Conservation (phyloP, 2,888 invertebrate species). For the Seira sanloemensis region DNA sequence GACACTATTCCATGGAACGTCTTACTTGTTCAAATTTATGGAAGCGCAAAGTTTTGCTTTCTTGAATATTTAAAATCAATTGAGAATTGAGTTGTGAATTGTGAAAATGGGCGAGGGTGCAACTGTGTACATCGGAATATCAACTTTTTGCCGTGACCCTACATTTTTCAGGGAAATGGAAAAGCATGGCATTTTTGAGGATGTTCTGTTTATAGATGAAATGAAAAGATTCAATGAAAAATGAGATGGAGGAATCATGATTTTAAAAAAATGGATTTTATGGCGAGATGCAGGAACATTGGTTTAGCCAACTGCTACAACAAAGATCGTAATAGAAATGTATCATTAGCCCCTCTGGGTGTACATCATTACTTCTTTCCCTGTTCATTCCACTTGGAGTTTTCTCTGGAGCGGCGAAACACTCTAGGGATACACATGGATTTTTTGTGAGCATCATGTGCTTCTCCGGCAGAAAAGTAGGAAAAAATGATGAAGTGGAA, state of each 20-base stretch:
- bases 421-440: slow-evolving; percentile 8
- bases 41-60: too few species aligned
- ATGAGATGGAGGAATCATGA: too few species aligned
- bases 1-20: not conserved
- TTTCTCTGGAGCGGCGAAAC: not conserved
- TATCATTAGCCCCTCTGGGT: slow-evolving; percentile 34
- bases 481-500: slow-evolving; percentile 11
- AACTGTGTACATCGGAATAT: too few species aligned
- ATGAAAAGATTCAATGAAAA: too few species aligned
- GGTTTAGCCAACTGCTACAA: slow-evolving; percentile 6
- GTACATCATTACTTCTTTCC: slow-evolving; percentile 18
- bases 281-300: too few species aligned
- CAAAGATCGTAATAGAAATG: slow-evolving; percentile 18
- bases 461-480: not conserved
- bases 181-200: too few species aligned
- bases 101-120: not conserved
- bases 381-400: not conserved
- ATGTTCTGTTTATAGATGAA: too few species aligned
- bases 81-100: slow-evolving; percentile 11
- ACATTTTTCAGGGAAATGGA: too few species aligned
- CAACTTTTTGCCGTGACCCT: too few species aligned
- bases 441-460: slow-evolving; percentile 7
- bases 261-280: too few species aligned
- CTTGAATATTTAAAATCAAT: slow-evolving; percentile 13
- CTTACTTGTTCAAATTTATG: too few species aligned